Base-by-base conservation (phyloP, 2,797 vertebrate species). In the Cyprinodon diabolis region DNA sequence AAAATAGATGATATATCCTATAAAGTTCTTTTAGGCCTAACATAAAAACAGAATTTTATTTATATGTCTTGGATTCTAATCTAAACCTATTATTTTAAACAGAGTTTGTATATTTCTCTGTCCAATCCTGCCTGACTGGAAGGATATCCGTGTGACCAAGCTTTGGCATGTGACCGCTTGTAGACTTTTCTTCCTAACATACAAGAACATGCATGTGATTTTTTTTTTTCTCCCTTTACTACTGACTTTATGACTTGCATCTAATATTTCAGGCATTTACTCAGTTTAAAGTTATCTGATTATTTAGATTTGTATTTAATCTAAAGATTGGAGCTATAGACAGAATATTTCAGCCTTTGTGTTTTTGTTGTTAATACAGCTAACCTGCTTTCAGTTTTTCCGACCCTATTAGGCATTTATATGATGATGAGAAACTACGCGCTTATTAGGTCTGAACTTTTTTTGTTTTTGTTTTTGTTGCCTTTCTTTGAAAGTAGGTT, bases 221-320 rank as follows among this genome's bases (percentile, higher is more conserved):
- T 56, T 47, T 55, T 4, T 43, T 43, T 43, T 43, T 7, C 4
- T 43, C 40, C 40, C 40, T 43, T 43, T 43, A 43, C 40, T 43
- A 23, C n/a, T 84, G 81, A 45, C 84, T 78, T 69, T 71, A 57
- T 79, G 80, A 75, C 84, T 84, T 68, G 78, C 37, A 21, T 54
- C 40, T 62, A 43, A 43, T 43, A 43, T 76, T 11, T 81, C 17
- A 47, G 17, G 60, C 58, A 48, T 78, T 82, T n/a, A 75, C 15
- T 78, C 57, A 48, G 56, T 79, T 68, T 52, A 80, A 62, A 68
- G 30, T 30, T 30, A 30, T 30, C 30, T 30, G 30, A 2, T 2
- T 30, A 30, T 30, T 30, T 30, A 30, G 30, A 2, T 30, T 30
- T 30, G 30, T 30, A 30, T 30, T 30, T 30, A 30, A 30, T 30